Evolutionary conservation across 2,888 invertebrate genomes (phyloP).

Genomic region (Oeneis ivallda): DNA sequence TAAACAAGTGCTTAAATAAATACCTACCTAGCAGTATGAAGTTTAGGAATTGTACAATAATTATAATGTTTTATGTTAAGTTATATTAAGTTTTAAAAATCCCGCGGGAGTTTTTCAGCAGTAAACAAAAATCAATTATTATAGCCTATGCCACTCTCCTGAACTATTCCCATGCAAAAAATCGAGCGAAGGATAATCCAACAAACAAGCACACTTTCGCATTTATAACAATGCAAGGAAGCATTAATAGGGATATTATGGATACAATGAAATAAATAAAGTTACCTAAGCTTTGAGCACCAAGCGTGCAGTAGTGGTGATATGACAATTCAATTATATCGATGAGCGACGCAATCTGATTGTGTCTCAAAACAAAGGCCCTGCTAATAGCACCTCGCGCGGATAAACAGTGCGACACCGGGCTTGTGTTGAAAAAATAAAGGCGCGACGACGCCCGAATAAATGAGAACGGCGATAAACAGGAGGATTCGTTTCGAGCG

Average conservation of each 20-base stretch:
- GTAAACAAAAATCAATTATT: too few relatives aligned
- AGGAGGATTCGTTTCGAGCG: conserved; percentile 77
- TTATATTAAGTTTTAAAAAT: not conserved
- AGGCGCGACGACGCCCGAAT: conserved; percentile 80
- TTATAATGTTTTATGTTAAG: too few relatives aligned
- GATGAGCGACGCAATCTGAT: conserved; percentile 67
- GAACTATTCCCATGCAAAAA: too few relatives aligned
- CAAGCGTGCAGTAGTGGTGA: conserved; percentile 43
- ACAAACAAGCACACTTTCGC: too few relatives aligned
- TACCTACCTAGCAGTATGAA: too few relatives aligned
- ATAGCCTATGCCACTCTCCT: too few relatives aligned
- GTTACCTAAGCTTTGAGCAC: not conserved
- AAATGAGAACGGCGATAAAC: conserved; percentile 81
- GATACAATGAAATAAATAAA: not conserved
- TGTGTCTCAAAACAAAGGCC: conserved; percentile 74
- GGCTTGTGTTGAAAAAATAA: conserved; percentile 79
- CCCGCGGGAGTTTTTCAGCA: too few relatives aligned
- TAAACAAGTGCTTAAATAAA: not conserved
- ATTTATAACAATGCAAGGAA: too few relatives aligned
- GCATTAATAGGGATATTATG: too few relatives aligned
- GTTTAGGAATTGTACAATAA: too few relatives aligned
- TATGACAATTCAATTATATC: conserved; percentile 73
- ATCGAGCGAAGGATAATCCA: too few relatives aligned
- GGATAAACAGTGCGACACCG: conserved; percentile 74
- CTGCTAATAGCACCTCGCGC: conserved; percentile 72